A percentile compares a stretch with the other conserved stretches of the same genome.
Evolutionary conservation across 2,113 vertebrate genomes (phyloP).

Genomic region (Thalassoma bifasciatum): DNA sequence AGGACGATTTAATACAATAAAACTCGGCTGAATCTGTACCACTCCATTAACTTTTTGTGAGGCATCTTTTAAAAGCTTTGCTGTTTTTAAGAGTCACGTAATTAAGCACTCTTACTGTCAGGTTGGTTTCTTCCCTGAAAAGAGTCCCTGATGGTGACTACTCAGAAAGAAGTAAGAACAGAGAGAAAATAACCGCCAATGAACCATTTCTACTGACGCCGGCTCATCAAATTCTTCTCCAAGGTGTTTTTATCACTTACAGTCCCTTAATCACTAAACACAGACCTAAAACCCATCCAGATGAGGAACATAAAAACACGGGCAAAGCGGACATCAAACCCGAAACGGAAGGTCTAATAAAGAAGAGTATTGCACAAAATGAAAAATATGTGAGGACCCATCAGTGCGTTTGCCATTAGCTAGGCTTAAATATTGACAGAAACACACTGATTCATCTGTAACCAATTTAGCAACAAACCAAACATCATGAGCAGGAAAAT

Average conservation of each 20-base stretch:
- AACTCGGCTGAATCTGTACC: not conserved
- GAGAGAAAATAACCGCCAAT: slow-evolving; percentile 10
- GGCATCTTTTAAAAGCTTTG: no score
- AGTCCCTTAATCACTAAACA: slow-evolving; percentile 12
- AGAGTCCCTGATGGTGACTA: not conserved
- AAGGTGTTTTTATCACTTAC: slow-evolving; percentile 19
- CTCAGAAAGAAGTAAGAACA: not conserved
- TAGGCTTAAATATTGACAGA: slow-evolving; percentile 74
- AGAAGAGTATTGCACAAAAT: slow-evolving; percentile 46
- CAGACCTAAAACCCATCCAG: slow-evolving; percentile 25
- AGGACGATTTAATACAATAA: not conserved
- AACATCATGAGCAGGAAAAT: slow-evolving; percentile 45
- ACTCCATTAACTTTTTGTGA: not conserved
- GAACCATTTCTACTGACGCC: not conserved
- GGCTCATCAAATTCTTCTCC: not conserved
- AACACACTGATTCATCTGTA: slow-evolving; percentile 73
- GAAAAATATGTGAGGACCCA: slow-evolving; percentile 53
- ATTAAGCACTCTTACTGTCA: slow-evolving; percentile 22
- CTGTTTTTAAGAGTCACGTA: slow-evolving; percentile 5
- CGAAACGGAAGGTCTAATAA: slow-evolving; percentile 28
- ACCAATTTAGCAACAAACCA: slow-evolving; percentile 61
- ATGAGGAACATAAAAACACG: not conserved
- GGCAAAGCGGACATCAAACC: not conserved
- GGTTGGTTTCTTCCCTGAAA: not conserved
- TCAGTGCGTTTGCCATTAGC: slow-evolving; percentile 68